Evolutionary conservation across 2,113 vertebrate genomes (phyloP).

Genomic region (Mirza zaza): DNA sequence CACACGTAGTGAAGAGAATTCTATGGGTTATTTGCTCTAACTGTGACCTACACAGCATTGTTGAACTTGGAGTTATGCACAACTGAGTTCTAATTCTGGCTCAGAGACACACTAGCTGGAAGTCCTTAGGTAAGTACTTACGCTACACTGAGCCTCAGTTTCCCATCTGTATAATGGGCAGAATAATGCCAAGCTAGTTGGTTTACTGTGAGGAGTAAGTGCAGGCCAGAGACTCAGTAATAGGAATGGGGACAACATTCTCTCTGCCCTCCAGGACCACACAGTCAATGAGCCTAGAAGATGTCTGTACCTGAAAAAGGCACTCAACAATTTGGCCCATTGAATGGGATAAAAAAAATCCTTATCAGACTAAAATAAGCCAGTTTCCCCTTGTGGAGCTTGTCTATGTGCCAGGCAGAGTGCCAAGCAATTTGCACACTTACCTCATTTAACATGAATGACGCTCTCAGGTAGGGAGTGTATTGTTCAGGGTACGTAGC

Average conservation of each 20-base stretch:
- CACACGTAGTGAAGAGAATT: neutral
- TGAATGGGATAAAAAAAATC: neutral
- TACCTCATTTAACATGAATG: neutral
- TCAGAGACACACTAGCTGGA: neutral
- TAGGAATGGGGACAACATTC: neutral
- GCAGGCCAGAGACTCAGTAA: neutral
- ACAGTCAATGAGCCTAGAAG: neutral
- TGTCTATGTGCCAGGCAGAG: neutral
- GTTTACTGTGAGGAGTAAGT: neutral
- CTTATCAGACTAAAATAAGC: neutral
- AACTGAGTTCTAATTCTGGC: neutral
- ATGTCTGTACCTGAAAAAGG: neutral
- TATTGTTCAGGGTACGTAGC: neutral
- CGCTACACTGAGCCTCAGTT: neutral
- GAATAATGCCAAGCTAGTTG: neutral
- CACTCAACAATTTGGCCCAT: neutral
- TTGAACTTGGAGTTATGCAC: neutral
- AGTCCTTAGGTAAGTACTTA: neutral
- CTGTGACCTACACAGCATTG: no score
- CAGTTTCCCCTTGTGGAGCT: neutral
- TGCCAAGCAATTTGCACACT: neutral
- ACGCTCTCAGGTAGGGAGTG: neutral
- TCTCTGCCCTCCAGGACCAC: neutral
- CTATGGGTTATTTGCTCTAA: neutral
- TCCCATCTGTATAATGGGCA: neutral